Conservation (phyloP, 2,113 vertebrate genomes). For the Malurus alboscapulatus region DNA sequence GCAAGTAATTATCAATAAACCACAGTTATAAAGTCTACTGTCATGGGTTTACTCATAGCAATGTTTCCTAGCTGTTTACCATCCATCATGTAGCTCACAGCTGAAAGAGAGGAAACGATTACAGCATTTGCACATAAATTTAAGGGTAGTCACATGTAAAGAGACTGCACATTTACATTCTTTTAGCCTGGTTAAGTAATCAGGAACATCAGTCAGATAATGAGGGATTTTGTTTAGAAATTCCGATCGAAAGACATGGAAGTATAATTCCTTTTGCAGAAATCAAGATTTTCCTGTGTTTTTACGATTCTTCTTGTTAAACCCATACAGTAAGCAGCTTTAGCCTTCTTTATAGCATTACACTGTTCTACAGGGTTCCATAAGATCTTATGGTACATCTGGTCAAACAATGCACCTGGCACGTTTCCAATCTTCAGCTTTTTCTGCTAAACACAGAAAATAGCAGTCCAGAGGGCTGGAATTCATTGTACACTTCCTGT, state of each 20-base stretch:
- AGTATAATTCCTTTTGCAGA: conserved; percentile 3
- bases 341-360: conserved; percentile 18
- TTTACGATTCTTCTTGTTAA: not conserved
- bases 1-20: not conserved
- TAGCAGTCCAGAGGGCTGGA: not conserved
- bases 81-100: not conserved
- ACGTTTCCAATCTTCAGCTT: not conserved
- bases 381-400: conserved; percentile 38
- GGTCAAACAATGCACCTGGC: conserved; percentile 50
- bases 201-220: conserved; percentile 47
- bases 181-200: conserved; percentile 10
- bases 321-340: conserved; percentile 5
- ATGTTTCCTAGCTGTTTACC: not conserved
- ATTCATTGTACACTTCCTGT: not conserved
- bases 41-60: not conserved
- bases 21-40: not conserved
- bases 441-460: conserved; percentile 44
- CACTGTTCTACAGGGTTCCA: conserved; percentile 14
- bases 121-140: conserved; percentile 8
- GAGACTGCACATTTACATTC: not conserved
- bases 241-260: not conserved
- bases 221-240: conserved; percentile 19
- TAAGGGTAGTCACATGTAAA: not conserved
- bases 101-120: conserved; percentile 1
- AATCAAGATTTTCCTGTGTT: conserved; percentile 25